Evolutionary conservation across 2,888 invertebrate species (phyloP).

Genomic region (Teinopalpus imperialis): DNA sequence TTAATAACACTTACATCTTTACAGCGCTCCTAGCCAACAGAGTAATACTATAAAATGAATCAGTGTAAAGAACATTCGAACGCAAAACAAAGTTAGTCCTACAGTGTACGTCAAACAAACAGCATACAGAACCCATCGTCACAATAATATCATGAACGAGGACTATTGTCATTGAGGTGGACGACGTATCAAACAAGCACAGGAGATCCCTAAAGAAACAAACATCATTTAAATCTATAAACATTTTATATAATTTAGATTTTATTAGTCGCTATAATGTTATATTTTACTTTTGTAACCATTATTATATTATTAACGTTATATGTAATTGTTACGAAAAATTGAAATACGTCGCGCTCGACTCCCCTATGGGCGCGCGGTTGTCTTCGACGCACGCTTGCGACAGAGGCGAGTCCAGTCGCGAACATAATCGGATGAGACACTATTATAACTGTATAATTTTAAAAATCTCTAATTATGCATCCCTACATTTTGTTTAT

Average conservation of each 20-base stretch:
- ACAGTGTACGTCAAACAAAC: conserved; percentile 76
- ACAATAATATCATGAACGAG: conserved; percentile 59
- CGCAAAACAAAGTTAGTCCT: conserved; percentile 79
- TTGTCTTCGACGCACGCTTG: conserved; percentile 29
- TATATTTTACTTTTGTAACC: conserved; percentile 81
- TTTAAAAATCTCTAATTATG: conserved; percentile 82
- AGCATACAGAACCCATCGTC: conserved; percentile 70
- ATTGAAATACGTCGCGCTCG: conserved; percentile 46
- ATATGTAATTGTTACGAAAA: conserved; percentile 81
- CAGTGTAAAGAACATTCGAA: conserved; percentile 79
- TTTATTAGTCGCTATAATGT: conserved; percentile 81
- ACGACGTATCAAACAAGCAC: conserved; percentile 72
- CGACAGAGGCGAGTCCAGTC: conserved; percentile 50
- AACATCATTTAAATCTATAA: conserved; percentile 79
- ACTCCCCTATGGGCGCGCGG: conserved; percentile 22
- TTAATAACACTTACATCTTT: conserved; percentile 83
- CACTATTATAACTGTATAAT: conserved; percentile 81
- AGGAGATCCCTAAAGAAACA: conserved; percentile 76
- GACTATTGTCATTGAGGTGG: conserved; percentile 72
- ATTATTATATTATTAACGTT: conserved; percentile 81
- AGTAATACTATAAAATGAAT: conserved; percentile 81
- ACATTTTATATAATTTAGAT: conserved; percentile 82
- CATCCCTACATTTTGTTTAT: conserved; percentile 81
- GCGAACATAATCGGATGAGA: conserved; percentile 60
- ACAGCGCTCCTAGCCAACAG: conserved; percentile 82